Evolutionary conservation across 1,140 invertebrate genomes (phyloP), one percentile per base, ranked within the genome.

Genomic region (Nymphalis io): DNA sequence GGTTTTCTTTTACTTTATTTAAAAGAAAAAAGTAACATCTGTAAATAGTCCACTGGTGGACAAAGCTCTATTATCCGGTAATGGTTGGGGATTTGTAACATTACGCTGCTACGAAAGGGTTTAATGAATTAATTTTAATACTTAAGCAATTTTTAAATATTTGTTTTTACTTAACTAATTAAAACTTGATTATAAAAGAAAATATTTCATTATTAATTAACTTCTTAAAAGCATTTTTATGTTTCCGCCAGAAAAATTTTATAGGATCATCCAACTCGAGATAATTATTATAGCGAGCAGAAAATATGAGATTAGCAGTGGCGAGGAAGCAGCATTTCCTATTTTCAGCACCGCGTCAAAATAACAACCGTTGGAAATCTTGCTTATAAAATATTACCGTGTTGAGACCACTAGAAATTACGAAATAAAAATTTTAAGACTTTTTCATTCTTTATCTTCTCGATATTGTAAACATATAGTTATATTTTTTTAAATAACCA

Each of bases 201-300:
- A 1, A 60, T 60, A 60, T 40, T 42, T 39, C 16, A 18, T 27
- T 42, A 57, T 38, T 59, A 58, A 67, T 60, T 67, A 58, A 42
- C 40, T 33, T 20, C 33, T 40, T 55, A 23, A 68, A 68, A 68
- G 67, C 67, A 68, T 68, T 68, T 68, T 68, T 57, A 61, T 68
- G 67, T 68, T 65, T 64, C 57, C 21, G 51, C 51, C 39, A 53
- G 39, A 21, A 62, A 51, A 39, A 60, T 55, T 68, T 62, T 62
- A 62, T 62, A 68, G 48, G 60, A 68, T 68, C 51, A 68, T 68
- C 67, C 53, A 57, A 46, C 46, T 57, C 67, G 59, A 68, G 67
- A 62, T 68, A 68, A 68, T 68, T 62, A 68, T 44, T 68, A 61
- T 53, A 53, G 59, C 59, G 48, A 68, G 60, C 60, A 62, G 21